These are phyloP conservation scores for Tyrannus savana DNA, from an alignment of 2,113 vertebrate species.

Conservation along the genomic window DNA sequence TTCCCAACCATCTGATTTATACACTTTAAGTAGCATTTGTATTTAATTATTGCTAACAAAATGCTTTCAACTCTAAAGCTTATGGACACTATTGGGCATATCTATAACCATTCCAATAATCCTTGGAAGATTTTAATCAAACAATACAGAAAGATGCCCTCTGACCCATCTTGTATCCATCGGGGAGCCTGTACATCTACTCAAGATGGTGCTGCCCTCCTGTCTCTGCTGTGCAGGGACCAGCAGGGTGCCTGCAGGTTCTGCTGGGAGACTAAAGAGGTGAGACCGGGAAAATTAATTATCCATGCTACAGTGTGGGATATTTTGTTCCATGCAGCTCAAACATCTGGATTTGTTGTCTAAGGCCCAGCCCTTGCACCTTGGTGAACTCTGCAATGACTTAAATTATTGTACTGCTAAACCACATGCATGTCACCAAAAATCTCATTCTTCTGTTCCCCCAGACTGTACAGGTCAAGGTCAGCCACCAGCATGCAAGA, in stretches of 20 bases:
- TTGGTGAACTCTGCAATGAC: neutral
- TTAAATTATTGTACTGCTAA: neutral
- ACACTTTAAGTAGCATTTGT: neutral
- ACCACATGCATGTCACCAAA: fast-evolving
- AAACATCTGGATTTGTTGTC: neutral
- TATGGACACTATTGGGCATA: neutral
- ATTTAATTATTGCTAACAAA: constrained; percentile 41
- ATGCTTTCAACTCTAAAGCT: neutral
- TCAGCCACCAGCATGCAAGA: neutral
- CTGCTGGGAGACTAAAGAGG: neutral
- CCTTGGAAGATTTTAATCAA: neutral
- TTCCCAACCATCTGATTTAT: neutral
- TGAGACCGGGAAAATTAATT: neutral
- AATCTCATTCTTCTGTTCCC: neutral
- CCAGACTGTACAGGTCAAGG: neutral
- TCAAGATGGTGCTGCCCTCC: neutral
- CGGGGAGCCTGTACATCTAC: fast-evolving
- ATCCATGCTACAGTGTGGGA: fast-evolving
- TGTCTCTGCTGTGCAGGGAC: neutral
- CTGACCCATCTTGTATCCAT: neutral
- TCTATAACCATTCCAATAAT: neutral
- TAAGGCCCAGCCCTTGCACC: neutral
- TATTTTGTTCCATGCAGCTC: neutral
- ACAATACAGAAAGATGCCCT: neutral
- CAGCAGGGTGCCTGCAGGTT: fast-evolving